Base-by-base conservation (phyloP, 2,888 invertebrate genomes). In the Drosophila meridiana region DNA sequence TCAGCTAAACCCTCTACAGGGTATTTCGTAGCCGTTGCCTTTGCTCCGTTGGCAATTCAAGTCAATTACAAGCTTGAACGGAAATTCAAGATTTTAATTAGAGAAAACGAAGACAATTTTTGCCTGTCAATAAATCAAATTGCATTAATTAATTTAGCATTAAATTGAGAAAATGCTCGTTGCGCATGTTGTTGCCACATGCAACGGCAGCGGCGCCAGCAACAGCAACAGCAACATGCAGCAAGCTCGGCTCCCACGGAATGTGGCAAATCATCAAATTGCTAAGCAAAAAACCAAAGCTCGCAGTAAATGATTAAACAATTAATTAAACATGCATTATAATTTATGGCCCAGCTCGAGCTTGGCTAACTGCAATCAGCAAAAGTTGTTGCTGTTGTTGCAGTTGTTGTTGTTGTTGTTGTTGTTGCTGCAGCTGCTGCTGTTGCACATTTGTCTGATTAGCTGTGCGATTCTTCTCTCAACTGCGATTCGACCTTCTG, bases 51-150 rank as follows among this genome's bases (percentile, higher is more conserved):
- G 30, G 36, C 26, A 14, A 48, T 71, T 75, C 66, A 92, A 92
- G 87, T 92, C 92, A 92, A 92, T 92, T 92, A 92, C 87, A 92
- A 87, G 92, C 92, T 82, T 91, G 92, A 92, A 90, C 92, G 92
- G 92, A 92, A 92, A 92, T 92, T 92, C 87, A 91, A 86, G 87
- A 91, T 92, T 92, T 91, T 89, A 92, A 92, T 92, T 90, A 85
- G 82, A 30, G 63, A 73, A 68, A 77, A 48, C 48, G 59, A 52
- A 59, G 65, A 63, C 52, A 36, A 65, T 42, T 69, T 56, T 55
- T 53, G 68, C 32, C 69, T 77, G 78, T 76, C 85, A 81, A 88
- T 90, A 90, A 83, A 87, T 86, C 83, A 90, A 87, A 90, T 86
- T 79, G 57, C 63, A 88, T 79, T 75, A 74, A 86, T 88, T 73